Evolutionary conservation across 2,113 vertebrate genomes (phyloP).

Genomic region (Bufo gargarizans): DNA sequence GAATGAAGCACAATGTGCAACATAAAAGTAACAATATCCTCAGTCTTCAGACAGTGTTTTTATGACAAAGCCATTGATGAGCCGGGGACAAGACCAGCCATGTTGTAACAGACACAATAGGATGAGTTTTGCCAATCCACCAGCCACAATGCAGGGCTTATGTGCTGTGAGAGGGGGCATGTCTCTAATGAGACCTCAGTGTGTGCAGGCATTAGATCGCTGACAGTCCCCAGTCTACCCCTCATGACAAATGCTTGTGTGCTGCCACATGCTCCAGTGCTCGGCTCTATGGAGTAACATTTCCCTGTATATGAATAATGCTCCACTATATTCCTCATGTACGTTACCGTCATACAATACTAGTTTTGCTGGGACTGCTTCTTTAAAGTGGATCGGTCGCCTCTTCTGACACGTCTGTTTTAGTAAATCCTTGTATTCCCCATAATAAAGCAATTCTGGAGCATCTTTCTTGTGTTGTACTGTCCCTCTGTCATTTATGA

Average conservation of each 20-base stretch:
- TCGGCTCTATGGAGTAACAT: background rate
- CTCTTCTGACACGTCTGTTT: no score
- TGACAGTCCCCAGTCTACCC: background rate
- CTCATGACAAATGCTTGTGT: background rate
- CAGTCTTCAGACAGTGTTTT: background rate
- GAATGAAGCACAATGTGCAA: constrained; percentile 8
- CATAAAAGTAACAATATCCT: constrained; percentile 6
- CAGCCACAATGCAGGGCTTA: background rate
- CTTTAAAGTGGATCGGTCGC: no score
- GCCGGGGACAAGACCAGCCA: background rate
- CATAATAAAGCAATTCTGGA: no score
- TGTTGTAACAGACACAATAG: background rate
- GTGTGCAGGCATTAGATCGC: background rate
- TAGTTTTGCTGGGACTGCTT: no score
- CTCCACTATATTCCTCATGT: background rate
- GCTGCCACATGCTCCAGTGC: background rate
- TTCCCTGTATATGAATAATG: background rate
- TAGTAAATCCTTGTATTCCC: no score
- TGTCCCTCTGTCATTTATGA: no score
- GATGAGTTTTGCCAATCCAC: background rate
- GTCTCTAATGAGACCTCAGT: background rate
- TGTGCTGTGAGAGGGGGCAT: background rate
- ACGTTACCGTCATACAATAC: no score
- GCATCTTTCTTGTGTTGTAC: no score
- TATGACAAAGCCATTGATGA: constrained; percentile 12